These are phyloP conservation scores for Bathynomus jamesi DNA, from an alignment of 1,140 invertebrate genomes.

Conservation along the genomic window DNA sequence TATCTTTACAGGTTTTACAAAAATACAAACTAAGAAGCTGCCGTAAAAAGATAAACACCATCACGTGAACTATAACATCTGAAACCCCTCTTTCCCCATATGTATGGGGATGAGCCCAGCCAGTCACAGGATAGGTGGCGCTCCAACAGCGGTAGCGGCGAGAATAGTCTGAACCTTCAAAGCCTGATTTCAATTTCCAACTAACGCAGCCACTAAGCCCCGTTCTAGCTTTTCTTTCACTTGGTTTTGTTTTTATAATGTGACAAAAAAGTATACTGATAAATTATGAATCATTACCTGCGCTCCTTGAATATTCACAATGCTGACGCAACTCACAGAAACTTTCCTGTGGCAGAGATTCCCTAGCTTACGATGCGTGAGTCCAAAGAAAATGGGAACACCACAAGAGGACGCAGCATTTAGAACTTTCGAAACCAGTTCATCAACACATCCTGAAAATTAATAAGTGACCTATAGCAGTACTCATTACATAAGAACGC, in stretches of 20 bases:
- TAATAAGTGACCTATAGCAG: no score
- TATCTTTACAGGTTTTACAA: no score
- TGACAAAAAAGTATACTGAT: not conserved
- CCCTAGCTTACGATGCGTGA: not conserved
- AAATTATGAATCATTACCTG: not conserved
- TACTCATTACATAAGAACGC: no score
- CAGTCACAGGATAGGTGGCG: not conserved
- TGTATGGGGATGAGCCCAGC: no score
- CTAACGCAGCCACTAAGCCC: not conserved
- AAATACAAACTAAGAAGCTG: no score
- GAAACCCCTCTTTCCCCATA: no score
- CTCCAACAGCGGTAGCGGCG: not conserved
- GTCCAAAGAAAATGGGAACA: not conserved
- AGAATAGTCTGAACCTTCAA: not conserved
- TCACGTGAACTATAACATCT: no score
- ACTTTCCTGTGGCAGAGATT: not conserved
- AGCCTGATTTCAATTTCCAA: not conserved
- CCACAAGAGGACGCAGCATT: not conserved
- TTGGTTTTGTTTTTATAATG: not conserved
- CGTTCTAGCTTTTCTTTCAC: not conserved
- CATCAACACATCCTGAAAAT: not conserved
- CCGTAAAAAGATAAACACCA: no score
- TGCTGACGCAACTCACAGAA: not conserved
- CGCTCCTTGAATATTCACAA: not conserved
- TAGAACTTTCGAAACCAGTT: not conserved